Percentiles rank a stretch among this genome's conserved stretches.
Evolutionary conservation across 2,113 vertebrate species (phyloP).

Genomic region (Zosterops japonicus): DNA sequence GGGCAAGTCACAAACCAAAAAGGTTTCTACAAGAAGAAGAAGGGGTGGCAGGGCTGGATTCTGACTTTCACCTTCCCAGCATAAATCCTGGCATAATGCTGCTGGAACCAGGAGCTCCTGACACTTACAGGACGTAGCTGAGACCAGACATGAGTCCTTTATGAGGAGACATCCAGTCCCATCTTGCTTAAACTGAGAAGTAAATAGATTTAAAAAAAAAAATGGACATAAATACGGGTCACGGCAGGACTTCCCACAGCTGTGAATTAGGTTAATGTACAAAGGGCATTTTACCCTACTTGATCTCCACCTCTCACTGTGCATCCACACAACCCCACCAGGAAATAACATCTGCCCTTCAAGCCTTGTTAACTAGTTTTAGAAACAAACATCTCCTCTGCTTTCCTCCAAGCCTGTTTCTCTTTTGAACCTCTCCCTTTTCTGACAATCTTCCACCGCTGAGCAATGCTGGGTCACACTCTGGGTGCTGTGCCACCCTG

Average conservation of each 20-base stretch:
- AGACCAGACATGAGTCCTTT: neutral
- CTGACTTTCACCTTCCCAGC: neutral
- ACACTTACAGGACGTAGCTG: accelerated
- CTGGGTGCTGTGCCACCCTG: neutral
- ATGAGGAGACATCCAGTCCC: neutral
- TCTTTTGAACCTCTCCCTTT: neutral
- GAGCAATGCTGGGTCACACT: neutral
- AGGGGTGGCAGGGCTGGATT: neutral
- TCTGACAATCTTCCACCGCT: neutral
- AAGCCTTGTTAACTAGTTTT: neutral
- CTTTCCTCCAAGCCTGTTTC: neutral
- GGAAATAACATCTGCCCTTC: neutral
- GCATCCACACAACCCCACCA: neutral
- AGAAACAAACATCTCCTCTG: neutral
- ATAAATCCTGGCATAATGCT: neutral
- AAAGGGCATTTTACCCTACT: neutral
- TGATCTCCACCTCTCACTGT: neutral
- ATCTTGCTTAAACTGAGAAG: neutral
- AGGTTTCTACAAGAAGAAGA: neutral
- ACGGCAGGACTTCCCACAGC: accelerated
- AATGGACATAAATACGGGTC: neutral
- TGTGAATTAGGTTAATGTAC: neutral
- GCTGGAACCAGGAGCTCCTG: neutral
- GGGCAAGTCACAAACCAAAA: neutral
- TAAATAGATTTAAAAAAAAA: neutral